A percentile compares a stretch with the other conserved stretches of the same genome.
These are phyloP conservation scores for Drosophila cardini DNA, from an alignment of 1,140 invertebrate genomes.

Conservation along the genomic window DNA sequence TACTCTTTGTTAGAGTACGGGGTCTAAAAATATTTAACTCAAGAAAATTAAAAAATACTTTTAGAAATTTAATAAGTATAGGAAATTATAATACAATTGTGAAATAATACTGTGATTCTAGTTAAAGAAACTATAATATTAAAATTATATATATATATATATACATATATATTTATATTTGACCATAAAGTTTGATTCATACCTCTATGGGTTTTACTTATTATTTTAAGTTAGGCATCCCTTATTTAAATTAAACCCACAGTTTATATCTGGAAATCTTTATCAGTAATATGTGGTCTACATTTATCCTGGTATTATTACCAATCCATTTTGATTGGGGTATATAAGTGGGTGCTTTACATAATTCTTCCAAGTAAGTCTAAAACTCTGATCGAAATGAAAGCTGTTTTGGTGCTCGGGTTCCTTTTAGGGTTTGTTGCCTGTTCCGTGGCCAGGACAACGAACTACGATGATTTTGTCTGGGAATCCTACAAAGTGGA, in stretches of 20 bases:
- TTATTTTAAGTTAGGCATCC: not conserved
- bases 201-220: not conserved
- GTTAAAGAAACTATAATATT: too few relatives aligned
- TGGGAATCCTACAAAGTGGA: slow-evolving; percentile 23
- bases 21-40: too few relatives aligned
- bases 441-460: not conserved
- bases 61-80: too few relatives aligned
- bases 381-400: slow-evolving; percentile 11
- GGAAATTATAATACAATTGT: too few relatives aligned
- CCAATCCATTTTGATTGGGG: not conserved
- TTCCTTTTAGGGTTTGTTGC: slow-evolving; percentile 6
- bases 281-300: not conserved
- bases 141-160: too few relatives aligned
- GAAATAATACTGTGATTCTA: too few relatives aligned
- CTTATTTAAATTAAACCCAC: not conserved
- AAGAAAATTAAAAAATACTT: too few relatives aligned
- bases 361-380: slow-evolving; percentile 1
- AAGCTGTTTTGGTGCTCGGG: not conserved
- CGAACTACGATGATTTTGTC: not conserved
- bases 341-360: slow-evolving; percentile 21
- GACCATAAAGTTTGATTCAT: not conserved
- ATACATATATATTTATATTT: too few relatives aligned
- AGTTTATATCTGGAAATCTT: not conserved
- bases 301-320: not conserved
- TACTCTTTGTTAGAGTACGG: too few relatives aligned